These are phyloP conservation scores for Nothocercus julius DNA, from an alignment of 2,113 vertebrate genomes.

Conservation along the genomic window DNA sequence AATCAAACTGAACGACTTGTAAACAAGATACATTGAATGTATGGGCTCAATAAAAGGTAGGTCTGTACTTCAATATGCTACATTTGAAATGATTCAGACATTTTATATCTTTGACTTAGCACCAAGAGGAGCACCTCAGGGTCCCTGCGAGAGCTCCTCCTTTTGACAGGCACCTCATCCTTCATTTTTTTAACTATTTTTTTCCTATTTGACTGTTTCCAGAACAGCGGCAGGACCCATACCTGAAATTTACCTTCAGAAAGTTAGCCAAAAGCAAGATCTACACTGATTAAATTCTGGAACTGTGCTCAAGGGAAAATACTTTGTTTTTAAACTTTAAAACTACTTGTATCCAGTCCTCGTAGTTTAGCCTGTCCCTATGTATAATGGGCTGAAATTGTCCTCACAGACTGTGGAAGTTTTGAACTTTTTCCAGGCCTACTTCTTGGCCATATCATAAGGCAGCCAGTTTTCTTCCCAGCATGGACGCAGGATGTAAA, in stretches of 20 bases:
- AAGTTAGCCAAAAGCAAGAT: neutral
- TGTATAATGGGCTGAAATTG: neutral
- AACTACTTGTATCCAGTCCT: neutral
- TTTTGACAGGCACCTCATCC: neutral
- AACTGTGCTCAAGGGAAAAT: neutral
- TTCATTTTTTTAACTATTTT: neutral
- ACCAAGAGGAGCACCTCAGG: neutral
- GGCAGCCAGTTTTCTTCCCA: neutral
- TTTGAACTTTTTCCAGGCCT: neutral
- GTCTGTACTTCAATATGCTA: fast-evolving
- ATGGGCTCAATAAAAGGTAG: neutral
- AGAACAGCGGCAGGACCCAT: neutral
- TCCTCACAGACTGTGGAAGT: neutral
- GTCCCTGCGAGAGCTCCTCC: neutral
- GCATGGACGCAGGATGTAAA: neutral
- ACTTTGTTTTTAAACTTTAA: neutral
- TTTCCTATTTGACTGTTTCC: neutral
- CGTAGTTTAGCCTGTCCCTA: neutral
- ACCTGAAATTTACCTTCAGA: neutral
- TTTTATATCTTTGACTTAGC: too few species aligned
- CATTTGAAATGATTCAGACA: neutral
- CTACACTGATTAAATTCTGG: neutral
- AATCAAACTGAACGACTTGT: too few species aligned
- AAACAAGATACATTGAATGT: neutral
- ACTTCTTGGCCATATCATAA: neutral